Conservation (phyloP, 2,113 vertebrate species). For the Drymodes brunneopygia region DNA sequence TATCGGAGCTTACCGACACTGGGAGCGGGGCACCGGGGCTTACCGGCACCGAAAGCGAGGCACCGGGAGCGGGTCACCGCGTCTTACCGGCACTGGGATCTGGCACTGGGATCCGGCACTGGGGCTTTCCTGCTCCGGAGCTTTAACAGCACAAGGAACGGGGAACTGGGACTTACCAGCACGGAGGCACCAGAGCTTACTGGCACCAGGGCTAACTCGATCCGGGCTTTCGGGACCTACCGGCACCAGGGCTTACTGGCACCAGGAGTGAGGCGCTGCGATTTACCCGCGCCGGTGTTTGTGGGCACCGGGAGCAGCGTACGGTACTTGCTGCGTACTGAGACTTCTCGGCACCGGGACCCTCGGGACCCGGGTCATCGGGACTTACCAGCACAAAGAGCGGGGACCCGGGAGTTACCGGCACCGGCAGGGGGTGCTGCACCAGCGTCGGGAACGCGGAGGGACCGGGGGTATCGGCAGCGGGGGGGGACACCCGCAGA, state of each 20-base stretch:
- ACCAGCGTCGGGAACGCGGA: background rate
- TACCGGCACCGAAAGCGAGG: background rate
- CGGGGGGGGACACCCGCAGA: background rate
- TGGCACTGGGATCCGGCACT: background rate
- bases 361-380: background rate
- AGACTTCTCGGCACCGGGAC: background rate
- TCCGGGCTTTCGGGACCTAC: background rate
- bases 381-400: background rate
- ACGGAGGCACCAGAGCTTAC: background rate
- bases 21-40: background rate
- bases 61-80: background rate
- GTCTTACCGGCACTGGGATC: background rate
- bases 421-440: background rate
- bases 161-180: background rate
- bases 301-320: background rate
- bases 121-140: background rate
- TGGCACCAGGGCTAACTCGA: background rate
- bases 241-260: background rate
- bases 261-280: background rate
- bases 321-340: background rate
- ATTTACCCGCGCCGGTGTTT: background rate
- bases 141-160: background rate
- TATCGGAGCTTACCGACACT: background rate
- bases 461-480: background rate
- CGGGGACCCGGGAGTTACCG: background rate